These are phyloP conservation scores for Drepana arcuata DNA, from an alignment of 1,140 invertebrate genomes.

Conservation along the genomic window DNA sequence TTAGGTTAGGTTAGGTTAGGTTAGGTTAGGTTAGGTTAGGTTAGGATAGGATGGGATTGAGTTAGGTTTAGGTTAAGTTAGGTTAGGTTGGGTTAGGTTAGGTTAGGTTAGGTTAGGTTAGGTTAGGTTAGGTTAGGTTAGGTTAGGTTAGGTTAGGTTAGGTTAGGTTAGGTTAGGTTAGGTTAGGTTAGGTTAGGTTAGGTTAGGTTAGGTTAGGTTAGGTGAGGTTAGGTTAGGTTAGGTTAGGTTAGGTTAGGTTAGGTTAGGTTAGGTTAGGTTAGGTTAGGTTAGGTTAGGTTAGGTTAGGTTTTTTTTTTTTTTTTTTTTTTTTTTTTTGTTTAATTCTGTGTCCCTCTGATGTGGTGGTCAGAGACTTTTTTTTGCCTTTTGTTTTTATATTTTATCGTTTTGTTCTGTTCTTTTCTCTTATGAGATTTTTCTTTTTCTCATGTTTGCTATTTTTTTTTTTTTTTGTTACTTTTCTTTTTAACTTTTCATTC, in stretches of 20 bases:
- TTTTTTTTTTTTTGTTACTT: too few species aligned
- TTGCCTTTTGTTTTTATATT: too few species aligned
- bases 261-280: conserved; percentile 5
- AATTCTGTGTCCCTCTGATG: too few species aligned
- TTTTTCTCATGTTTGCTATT: too few species aligned
- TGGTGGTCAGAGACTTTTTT: too few species aligned
- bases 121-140: conserved; percentile 10
- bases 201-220: conserved; percentile 2
- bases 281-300: conserved; percentile 6
- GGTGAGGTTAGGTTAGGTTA: conserved; percentile 1
- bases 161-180: conserved; percentile 1
- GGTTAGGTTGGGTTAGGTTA: conserved; percentile 19
- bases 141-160: neutral
- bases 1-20: conserved; percentile 4
- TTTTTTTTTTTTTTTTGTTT: too few species aligned
- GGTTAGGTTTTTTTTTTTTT: too few species aligned
- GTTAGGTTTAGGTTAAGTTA: conserved; percentile 16
- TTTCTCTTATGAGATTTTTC: too few species aligned
- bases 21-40: neutral
- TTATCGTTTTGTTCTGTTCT: too few species aligned
- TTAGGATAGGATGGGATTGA: conserved; percentile 7
- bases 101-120: conserved; percentile 19
- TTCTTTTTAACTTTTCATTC: too few species aligned
- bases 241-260: conserved; percentile 4
- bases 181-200: conserved; percentile 1